phyloP scores from a whole-genome alignment of 2,888 invertebrate species.

The Papilio elwesi region DNA sequence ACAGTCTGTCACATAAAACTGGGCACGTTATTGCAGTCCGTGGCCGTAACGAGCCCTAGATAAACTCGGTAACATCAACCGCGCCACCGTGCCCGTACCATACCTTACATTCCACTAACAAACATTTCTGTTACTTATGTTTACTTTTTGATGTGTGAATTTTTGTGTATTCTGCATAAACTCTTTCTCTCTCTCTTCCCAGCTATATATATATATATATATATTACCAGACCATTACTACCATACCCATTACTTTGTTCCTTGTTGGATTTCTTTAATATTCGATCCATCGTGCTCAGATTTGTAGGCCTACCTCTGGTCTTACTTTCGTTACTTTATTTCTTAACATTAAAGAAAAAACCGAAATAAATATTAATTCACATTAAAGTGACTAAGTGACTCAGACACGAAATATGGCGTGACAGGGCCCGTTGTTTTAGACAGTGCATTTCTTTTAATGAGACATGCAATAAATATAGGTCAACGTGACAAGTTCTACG shows the following conservation, averaged over 20 bases:
- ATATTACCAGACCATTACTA: no score
- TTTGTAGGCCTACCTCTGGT: not conserved
- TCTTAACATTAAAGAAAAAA: conserved; percentile 3
- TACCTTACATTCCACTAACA: conserved; percentile 5
- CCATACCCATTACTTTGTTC: not conserved
- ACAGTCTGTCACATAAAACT: conserved; percentile 45
- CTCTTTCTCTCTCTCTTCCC: no score
- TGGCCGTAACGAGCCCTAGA: conserved; percentile 42
- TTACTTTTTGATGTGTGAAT: not conserved
- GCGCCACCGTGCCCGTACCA: conserved; percentile 17
- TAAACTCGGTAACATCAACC: conserved; percentile 37
- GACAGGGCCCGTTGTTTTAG: conserved; percentile 47
- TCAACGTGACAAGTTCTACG: conserved; percentile 6
- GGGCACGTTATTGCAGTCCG: conserved; percentile 44
- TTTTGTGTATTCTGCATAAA: not conserved
- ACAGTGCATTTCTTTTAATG: conserved; percentile 38
- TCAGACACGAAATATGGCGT: conserved; percentile 73
- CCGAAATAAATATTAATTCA: conserved; percentile 24
- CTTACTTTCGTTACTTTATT: not conserved
- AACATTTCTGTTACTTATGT: conserved; percentile 12
- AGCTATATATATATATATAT: no score
- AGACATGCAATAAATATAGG: conserved; percentile 29
- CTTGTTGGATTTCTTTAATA: not conserved
- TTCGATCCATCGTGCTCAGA: not conserved
- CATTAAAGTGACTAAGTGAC: conserved; percentile 55